These are phyloP conservation scores for Antechinus flavipes DNA, from an alignment of 2,113 vertebrate genomes.

Conservation along the genomic window DNA sequence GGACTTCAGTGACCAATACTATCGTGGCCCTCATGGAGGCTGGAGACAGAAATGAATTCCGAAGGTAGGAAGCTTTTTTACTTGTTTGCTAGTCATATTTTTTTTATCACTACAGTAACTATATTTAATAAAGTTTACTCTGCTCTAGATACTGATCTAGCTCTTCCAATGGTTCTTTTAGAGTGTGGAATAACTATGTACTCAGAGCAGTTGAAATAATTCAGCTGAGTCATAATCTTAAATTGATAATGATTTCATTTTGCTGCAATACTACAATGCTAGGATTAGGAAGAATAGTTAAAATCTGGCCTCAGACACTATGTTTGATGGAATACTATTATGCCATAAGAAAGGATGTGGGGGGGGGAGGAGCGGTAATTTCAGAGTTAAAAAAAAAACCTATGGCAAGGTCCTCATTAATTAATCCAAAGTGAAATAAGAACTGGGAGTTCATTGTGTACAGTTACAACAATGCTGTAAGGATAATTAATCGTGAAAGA, in stretches of 20 bases:
- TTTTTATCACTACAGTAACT: no score
- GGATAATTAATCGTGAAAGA: neutral
- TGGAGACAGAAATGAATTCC: constrained; percentile 94
- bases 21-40: constrained; percentile 97
- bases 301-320: neutral
- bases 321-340: neutral
- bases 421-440: no score
- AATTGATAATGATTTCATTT: no score
- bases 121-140: neutral
- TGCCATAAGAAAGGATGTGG: neutral
- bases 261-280: neutral
- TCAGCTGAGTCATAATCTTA: neutral
- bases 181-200: neutral
- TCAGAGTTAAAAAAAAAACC: no score
- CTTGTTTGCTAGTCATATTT: neutral
- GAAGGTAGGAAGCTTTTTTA: constrained; percentile 87
- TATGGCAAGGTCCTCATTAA: no score
- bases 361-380: no score
- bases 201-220: neutral
- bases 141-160: neutral
- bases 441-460: neutral
- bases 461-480: neutral
- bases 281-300: neutral
- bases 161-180: neutral
- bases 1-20: constrained; percentile 97